Evolutionary conservation across 2,113 vertebrate genomes (phyloP).

Genomic region (Saguinus imperator): DNA sequence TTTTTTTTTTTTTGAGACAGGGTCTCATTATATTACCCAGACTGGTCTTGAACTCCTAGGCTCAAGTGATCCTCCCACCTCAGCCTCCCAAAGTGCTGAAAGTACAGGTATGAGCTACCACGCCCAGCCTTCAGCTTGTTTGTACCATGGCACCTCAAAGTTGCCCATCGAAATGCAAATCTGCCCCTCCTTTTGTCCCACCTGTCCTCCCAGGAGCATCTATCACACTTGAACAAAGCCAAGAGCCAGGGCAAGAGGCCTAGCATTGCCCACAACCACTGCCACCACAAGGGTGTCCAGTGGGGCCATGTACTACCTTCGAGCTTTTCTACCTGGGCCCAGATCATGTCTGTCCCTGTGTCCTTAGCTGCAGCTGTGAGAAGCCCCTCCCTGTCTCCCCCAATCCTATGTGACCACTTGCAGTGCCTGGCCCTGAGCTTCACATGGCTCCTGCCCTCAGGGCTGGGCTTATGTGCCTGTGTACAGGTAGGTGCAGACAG

Average conservation of each 20-base stretch:
- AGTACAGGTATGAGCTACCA: too few species aligned
- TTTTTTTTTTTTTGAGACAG: too few species aligned
- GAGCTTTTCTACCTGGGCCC: background rate
- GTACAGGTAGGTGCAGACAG: background rate
- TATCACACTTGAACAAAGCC: background rate
- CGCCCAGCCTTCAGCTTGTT: too few species aligned
- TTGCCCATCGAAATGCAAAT: background rate
- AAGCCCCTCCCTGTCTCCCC: background rate
- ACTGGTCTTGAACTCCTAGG: too few species aligned
- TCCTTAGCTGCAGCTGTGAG: background rate
- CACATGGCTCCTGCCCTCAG: background rate
- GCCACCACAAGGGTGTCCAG: background rate
- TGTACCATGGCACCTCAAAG: background rate
- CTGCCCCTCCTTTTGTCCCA: background rate
- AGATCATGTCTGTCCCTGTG: background rate
- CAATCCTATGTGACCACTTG: background rate
- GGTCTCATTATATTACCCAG: too few species aligned
- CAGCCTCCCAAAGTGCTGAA: too few species aligned
- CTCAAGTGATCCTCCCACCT: too few species aligned
- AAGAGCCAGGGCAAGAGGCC: background rate
- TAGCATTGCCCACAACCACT: fast-evolving
- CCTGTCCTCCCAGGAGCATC: background rate
- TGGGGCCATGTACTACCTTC: background rate
- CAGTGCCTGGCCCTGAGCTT: background rate
- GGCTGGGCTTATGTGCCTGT: fast-evolving